Percentiles rank a stretch among this genome's conserved stretches.
Evolutionary conservation across 2,113 vertebrate genomes (phyloP).

Genomic region (Puffinus mauretanicus): DNA sequence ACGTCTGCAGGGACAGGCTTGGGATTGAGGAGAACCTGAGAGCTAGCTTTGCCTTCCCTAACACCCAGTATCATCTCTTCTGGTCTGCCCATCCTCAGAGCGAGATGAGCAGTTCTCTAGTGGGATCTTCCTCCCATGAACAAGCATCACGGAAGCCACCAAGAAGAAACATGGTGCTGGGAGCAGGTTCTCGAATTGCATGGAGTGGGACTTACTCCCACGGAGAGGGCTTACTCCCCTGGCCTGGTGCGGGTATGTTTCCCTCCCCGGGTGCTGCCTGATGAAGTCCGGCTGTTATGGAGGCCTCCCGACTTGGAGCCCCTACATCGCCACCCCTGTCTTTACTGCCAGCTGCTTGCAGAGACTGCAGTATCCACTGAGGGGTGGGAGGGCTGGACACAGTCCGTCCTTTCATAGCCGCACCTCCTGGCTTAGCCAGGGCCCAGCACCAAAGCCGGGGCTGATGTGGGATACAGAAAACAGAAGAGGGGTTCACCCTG

Average conservation of each 20-base stretch:
- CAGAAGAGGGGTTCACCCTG: neutral
- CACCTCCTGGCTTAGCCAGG: neutral
- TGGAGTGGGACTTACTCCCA: too few species aligned
- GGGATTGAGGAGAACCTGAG: neutral
- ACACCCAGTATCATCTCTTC: neutral
- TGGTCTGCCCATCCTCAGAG: too few species aligned
- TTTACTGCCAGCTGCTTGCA: neutral
- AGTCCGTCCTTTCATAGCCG: fast-evolving
- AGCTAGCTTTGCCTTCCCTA: neutral
- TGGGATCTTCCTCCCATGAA: neutral
- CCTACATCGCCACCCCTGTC: fast-evolving
- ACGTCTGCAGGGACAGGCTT: fast-evolving
- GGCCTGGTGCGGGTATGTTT: neutral
- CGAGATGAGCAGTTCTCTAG: fast-evolving
- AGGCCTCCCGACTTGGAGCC: fast-evolving
- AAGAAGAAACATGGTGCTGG: neutral
- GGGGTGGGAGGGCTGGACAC: neutral
- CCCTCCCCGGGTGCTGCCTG: fast-evolving
- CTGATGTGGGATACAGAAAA: fast-evolving
- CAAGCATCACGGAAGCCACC: neutral
- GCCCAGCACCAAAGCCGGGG: fast-evolving
- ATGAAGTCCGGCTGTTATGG: neutral
- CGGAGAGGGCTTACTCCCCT: too few species aligned
- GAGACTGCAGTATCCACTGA: neutral
- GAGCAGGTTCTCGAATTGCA: neutral